Percentiles rank a stretch among this genome's conserved stretches.
These are phyloP conservation scores for Drosophila vallismaia DNA, from an alignment of 2,888 invertebrate genomes.

Conservation along the genomic window DNA sequence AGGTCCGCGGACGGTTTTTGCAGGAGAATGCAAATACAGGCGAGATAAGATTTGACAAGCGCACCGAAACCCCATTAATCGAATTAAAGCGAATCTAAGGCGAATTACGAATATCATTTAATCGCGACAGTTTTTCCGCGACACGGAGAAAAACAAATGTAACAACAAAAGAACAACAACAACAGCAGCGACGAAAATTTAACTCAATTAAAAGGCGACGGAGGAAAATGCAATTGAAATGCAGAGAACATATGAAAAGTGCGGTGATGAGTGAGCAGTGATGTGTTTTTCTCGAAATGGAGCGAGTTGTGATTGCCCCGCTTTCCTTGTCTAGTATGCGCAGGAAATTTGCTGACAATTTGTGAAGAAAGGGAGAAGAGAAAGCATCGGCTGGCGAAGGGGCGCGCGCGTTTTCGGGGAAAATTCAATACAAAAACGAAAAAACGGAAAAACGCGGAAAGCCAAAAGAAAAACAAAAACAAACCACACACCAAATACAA, in stretches of 20 bases:
- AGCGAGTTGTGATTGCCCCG: conserved; percentile 33
- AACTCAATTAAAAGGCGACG: conserved; percentile 37
- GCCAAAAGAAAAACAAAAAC: conserved; percentile 40
- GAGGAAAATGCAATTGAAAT: conserved; percentile 31
- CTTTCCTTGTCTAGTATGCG: conserved; percentile 55
- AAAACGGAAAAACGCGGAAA: conserved; percentile 26
- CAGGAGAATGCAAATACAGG: conserved; percentile 32
- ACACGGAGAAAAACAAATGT: neutral
- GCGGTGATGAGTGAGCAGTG: conserved; percentile 18
- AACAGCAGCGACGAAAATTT: conserved; percentile 17
- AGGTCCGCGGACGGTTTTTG: conserved; percentile 29
- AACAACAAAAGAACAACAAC: neutral
- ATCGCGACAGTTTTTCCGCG: conserved; percentile 10
- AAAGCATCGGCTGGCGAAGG: conserved; percentile 2
- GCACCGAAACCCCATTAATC: conserved; percentile 1
- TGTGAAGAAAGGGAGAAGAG: conserved; percentile 32
- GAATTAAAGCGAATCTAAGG: neutral
- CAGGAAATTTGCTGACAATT: conserved; percentile 60
- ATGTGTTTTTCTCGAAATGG: conserved; percentile 57
- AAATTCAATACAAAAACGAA: conserved; percentile 67
- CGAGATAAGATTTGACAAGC: conserved; percentile 24
- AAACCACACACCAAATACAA: conserved; percentile 52
- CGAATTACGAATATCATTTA: conserved; percentile 11
- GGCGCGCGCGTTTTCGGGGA: conserved; percentile 57
- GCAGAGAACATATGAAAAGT: conserved; percentile 22